Conservation (phyloP, 2,113 vertebrate species). For the Mesocricetus auratus region DNA sequence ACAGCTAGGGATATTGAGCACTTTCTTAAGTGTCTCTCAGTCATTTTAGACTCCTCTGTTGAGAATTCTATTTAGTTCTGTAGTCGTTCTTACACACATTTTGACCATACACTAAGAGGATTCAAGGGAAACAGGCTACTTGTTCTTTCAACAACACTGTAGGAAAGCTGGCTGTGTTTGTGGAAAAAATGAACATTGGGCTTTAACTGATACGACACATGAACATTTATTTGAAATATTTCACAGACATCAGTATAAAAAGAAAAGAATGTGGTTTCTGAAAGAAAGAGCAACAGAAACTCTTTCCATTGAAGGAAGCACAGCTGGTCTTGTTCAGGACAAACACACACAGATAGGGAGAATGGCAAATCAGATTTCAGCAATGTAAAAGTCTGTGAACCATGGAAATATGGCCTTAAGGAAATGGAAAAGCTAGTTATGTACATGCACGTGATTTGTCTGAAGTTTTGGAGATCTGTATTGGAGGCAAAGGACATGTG, state of each 20-base stretch:
- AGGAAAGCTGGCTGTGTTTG: background rate
- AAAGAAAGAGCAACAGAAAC: no score
- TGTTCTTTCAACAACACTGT: background rate
- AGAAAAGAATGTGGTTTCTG: constrained; percentile 17
- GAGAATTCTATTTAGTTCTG: no score
- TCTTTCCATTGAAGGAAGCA: no score
- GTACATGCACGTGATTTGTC: background rate
- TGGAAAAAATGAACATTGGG: background rate
- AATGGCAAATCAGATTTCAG: background rate
- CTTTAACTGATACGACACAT: background rate
- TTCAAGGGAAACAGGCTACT: background rate
- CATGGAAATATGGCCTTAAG: background rate
- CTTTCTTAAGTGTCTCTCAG: no score
- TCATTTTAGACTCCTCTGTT: no score
- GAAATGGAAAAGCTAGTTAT: background rate
- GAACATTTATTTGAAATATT: background rate
- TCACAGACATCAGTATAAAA: background rate
- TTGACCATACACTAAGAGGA: no score
- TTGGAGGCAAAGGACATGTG: background rate
- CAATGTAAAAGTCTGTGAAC: background rate
- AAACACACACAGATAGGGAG: no score
- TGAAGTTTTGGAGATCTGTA: background rate
- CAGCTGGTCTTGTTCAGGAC: no score
- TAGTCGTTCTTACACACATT: no score
- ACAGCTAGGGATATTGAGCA: no score